Conservation (phyloP, 2,797 vertebrate genomes). For the Gallirallus australis region DNA sequence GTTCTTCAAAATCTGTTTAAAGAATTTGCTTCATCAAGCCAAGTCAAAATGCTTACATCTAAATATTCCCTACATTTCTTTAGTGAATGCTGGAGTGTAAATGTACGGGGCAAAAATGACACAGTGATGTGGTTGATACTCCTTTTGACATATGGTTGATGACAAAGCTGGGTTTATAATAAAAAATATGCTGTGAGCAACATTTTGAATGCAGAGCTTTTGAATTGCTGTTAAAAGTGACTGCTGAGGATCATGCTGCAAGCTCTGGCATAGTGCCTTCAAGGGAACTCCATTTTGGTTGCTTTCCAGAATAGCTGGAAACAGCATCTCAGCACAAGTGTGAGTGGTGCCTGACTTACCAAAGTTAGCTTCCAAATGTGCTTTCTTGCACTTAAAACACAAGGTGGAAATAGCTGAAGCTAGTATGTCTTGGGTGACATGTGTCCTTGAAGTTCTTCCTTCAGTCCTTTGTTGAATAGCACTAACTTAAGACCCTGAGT, state of each 20-base stretch:
- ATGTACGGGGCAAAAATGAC: not conserved
- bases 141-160: not conserved
- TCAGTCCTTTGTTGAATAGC: not conserved
- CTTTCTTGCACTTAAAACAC: not conserved
- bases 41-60: not conserved
- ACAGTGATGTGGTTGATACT: not conserved
- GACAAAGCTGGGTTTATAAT: not conserved
- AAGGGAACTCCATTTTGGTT: not conserved
- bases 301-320: conserved; percentile 1
- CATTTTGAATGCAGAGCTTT: not conserved
- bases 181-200: not conserved
- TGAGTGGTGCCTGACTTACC: not conserved
- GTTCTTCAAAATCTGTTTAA: not conserved
- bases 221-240: not conserved
- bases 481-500: not conserved
- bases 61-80: not conserved
- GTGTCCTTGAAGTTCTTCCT: not conserved
- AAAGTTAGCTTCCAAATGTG: not conserved
- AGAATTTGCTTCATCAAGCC: not conserved
- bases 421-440: not conserved
- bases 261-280: not conserved
- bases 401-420: not conserved
- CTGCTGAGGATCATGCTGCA: not conserved
- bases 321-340: not conserved
- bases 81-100: not conserved